Evolutionary conservation across 1,140 invertebrate genomes (phyloP).

Genomic region (Temnothorax longispinosus): DNA sequence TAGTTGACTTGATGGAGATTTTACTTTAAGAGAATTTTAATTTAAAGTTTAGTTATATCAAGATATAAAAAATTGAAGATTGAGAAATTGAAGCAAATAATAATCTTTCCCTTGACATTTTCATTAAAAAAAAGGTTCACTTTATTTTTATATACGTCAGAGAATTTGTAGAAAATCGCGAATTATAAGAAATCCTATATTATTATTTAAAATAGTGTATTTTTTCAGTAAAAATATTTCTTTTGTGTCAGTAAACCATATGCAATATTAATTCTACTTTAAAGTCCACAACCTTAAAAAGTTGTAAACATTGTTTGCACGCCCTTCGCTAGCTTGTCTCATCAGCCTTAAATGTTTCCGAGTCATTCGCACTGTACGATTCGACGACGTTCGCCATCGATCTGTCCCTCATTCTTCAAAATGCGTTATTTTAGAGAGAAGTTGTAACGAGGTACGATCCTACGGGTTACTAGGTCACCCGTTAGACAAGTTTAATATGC

Average conservation of each 20-base stretch:
- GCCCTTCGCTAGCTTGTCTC: neutral
- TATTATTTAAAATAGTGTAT: neutral
- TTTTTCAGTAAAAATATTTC: neutral
- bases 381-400: neutral
- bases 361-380: neutral
- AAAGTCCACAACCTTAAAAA: neutral
- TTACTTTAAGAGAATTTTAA: conserved; percentile 22
- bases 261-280: neutral
- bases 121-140: neutral
- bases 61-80: conserved; percentile 3
- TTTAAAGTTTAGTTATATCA: neutral
- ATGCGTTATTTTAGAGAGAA: neutral
- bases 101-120: conserved; percentile 3
- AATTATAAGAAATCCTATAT: neutral
- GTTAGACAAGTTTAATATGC: conserved; percentile 73
- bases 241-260: neutral
- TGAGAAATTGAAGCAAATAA: neutral
- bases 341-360: neutral
- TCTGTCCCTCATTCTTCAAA: conserved; percentile 5
- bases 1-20: neutral
- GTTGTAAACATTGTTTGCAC: neutral
- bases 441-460: conserved; percentile 28
- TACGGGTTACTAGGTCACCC: conserved; percentile 61
- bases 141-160: neutral
- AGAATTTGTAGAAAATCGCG: neutral